Percentiles rank a stretch among this genome's conserved stretches.
Evolutionary conservation across 2,797 vertebrate species (phyloP).

Genomic region (Pterois miles): DNA sequence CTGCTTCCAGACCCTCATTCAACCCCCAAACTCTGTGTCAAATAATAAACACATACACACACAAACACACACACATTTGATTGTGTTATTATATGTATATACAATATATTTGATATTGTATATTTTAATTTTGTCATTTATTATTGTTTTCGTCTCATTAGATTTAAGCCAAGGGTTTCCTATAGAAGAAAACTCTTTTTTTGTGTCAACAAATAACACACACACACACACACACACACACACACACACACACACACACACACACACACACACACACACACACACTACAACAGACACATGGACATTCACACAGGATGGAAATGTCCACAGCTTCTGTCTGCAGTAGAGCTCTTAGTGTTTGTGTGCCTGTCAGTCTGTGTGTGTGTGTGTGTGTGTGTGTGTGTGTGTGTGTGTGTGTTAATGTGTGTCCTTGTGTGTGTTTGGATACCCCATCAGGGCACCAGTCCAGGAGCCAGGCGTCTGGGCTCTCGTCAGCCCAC

Average conservation of each 20-base stretch:
- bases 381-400: neutral
- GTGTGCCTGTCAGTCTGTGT: neutral
- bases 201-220: too few species aligned
- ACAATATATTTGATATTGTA: neutral
- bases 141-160: neutral
- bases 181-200: neutral
- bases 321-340: neutral
- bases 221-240: neutral
- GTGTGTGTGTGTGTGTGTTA: neutral
- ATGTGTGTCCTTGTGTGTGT: constrained; percentile 1
- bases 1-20: constrained; percentile 53
- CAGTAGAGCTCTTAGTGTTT: constrained; percentile 14
- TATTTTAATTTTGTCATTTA: neutral
- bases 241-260: neutral
- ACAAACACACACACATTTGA: neutral
- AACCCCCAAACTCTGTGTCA: constrained; percentile 70
- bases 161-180: neutral
- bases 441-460: constrained; percentile 46
- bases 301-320: constrained; percentile 15
- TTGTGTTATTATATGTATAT: neutral
- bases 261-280: neutral
- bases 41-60: neutral
- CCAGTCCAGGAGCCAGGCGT: constrained; percentile 70
- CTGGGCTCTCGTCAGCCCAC: constrained; percentile 82
- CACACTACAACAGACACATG: neutral